These are phyloP conservation scores for Thereva unica DNA, from an alignment of 2,888 invertebrate genomes.

Conservation along the genomic window DNA sequence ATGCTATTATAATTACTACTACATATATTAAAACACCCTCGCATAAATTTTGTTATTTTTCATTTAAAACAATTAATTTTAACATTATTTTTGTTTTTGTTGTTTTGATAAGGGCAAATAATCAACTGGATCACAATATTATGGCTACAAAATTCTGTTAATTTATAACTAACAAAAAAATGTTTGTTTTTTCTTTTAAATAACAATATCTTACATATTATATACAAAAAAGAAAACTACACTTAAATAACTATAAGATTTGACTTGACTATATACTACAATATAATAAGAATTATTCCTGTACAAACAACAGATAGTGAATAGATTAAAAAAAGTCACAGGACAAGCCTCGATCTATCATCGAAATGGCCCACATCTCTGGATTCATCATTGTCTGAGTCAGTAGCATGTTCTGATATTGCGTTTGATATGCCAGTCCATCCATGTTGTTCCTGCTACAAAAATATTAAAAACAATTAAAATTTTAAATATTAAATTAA, in stretches of 20 bases:
- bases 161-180: too few species aligned
- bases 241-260: background rate
- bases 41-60: too few species aligned
- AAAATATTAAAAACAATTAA: background rate
- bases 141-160: too few species aligned
- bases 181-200: background rate
- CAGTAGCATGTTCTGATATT: conserved; percentile 36
- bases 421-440: background rate
- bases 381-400: conserved; percentile 46
- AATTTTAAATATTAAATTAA: background rate
- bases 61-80: too few species aligned
- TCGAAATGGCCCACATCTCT: conserved; percentile 48
- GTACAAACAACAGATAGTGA: conserved; percentile 13
- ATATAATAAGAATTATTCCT: conserved; percentile 1
- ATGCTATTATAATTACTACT: too few species aligned
- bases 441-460: background rate
- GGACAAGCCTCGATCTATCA: conserved; percentile 53
- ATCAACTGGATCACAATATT: too few species aligned
- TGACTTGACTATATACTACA: background rate
- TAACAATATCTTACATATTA: background rate
- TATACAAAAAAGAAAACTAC: background rate
- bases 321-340: conserved; percentile 44
- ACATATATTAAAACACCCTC: too few species aligned
- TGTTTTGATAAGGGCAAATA: too few species aligned
- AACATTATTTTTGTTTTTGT: too few species aligned